Base-by-base conservation (phyloP, 2,888 invertebrate species). In the Notodonta dromedarius region DNA sequence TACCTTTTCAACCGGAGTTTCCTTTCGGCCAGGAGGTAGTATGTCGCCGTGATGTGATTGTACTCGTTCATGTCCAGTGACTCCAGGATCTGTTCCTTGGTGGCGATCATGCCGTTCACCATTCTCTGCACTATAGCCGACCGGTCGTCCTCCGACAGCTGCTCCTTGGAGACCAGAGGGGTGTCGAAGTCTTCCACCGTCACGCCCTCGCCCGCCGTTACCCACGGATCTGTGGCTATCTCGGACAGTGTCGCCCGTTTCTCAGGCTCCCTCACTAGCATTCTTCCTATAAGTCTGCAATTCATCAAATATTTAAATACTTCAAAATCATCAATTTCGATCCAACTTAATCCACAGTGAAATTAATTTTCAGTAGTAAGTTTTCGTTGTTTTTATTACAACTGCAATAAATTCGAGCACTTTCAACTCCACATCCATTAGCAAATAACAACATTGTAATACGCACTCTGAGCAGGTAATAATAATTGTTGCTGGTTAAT, bases 11-110 rank as follows among this genome's bases (percentile, higher is more conserved):
- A 95, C 70, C 97, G 95, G 53, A 99, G 94, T 86, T 98, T 97
- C 70, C 98, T 94, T 91, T 99, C 99, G 13, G 99, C 99, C 76
- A 99, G 93, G 76, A 99, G 94, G 92, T 97, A 99, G 92, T 99
- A 99, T 24, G 99, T 99, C 56, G 99, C 99, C 42, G 99, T 99
- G 80, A 99, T 97, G 89, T 99, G 98, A 93, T 98, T 98, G 91
- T 99, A 99, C 84, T 98, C 98, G 91, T 99, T 98, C 84, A 97
- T 97, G 84, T 99, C 98, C 81, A 99, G 93, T 61, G 98, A 97
- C 96, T 98, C 97, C 77, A 97, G 90, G 74, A 99, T 99, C 85
- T 98, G 97, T 84, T 99, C 99, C 90, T 98, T 98, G 60, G 96
- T 96, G 60, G 98, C 99, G 67, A 99, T 98, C 79, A 97, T 96